Percentiles rank a stretch among this genome's conserved stretches.
Evolutionary conservation across 1,140 invertebrate species (phyloP).

Genomic region (Scaptomyza graminum): DNA sequence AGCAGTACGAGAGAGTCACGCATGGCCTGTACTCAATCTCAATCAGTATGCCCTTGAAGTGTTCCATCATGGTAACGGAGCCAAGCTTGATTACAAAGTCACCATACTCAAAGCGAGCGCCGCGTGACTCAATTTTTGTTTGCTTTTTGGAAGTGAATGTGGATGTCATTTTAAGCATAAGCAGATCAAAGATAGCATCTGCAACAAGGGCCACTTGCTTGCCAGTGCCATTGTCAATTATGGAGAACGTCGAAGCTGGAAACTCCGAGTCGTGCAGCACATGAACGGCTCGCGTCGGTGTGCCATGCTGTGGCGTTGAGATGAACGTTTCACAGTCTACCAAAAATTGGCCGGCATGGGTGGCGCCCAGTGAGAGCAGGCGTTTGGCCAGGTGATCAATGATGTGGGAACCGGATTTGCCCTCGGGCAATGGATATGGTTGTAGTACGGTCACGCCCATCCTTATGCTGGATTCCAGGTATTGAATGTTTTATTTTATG

Average conservation of each 20-base stretch:
- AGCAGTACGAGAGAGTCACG: conserved; percentile 93
- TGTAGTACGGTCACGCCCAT: conserved; percentile 86
- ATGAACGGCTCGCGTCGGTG: conserved; percentile 91
- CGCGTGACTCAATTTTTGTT: conserved; percentile 95
- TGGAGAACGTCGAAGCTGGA: conserved; percentile 96
- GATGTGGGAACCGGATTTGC: conserved; percentile 92
- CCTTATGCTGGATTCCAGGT: not conserved
- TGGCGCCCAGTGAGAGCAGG: conserved; percentile 92
- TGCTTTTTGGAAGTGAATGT: conserved; percentile 96
- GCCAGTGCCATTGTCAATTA: conserved; percentile 92
- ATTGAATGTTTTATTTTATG: not conserved
- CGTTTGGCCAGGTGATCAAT: conserved; percentile 94
- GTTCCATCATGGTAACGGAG: conserved; percentile 95
- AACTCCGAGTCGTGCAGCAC: conserved; percentile 97
- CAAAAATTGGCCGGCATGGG: conserved; percentile 93
- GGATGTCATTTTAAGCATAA: conserved; percentile 94
- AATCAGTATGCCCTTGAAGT: conserved; percentile 96
- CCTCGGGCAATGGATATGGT: conserved; percentile 93
- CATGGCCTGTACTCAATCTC: conserved; percentile 98
- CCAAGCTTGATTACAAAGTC: conserved; percentile 98
- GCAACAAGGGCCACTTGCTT: conserved; percentile 94
- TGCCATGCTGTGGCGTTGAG: conserved; percentile 87
- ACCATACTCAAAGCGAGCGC: conserved; percentile 94
- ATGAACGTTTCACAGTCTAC: conserved; percentile 98
- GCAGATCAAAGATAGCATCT: conserved; percentile 94